These are phyloP conservation scores for Plagodis dolabraria DNA, from an alignment of 2,888 invertebrate species.

Conservation along the genomic window DNA sequence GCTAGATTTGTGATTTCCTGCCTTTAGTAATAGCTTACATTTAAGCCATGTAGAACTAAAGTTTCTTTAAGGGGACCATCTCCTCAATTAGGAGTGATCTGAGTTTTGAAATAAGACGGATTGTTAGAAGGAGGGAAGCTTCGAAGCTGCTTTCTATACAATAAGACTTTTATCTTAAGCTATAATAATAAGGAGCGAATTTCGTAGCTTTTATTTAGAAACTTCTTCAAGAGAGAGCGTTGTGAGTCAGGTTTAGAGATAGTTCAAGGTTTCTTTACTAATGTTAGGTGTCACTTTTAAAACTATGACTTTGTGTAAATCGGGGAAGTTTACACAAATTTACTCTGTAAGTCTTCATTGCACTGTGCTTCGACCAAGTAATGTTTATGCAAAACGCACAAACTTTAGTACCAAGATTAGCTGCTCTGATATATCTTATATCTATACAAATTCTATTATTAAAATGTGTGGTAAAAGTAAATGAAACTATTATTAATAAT, in stretches of 20 bases:
- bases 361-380: slow-evolving; percentile 74
- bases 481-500: slow-evolving; percentile 35
- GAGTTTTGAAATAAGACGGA: slow-evolving; percentile 59
- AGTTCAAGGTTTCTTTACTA: slow-evolving; percentile 51
- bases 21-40: slow-evolving; percentile 68
- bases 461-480: slow-evolving; percentile 16
- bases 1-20: slow-evolving; percentile 73
- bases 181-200: slow-evolving; percentile 56
- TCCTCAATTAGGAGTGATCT: slow-evolving; percentile 70
- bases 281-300: slow-evolving; percentile 48
- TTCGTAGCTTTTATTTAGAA: slow-evolving; percentile 57
- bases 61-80: slow-evolving; percentile 79
- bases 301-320: slow-evolving; percentile 65
- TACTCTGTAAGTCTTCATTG: slow-evolving; percentile 60
- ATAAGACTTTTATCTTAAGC: slow-evolving; percentile 70
- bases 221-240: slow-evolving; percentile 65
- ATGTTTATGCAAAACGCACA: slow-evolving; percentile 72
- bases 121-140: slow-evolving; percentile 57
- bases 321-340: slow-evolving; percentile 81
- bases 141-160: slow-evolving; percentile 63
- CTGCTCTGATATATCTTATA: slow-evolving; percentile 38
- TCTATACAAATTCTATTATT: slow-evolving; percentile 20
- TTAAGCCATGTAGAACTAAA: slow-evolving; percentile 64
- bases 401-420: slow-evolving; percentile 50
- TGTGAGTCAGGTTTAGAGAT: slow-evolving; percentile 62